Base-by-base conservation (phyloP, 2,797 vertebrate species). In the Coregonus ussuriensis region DNA sequence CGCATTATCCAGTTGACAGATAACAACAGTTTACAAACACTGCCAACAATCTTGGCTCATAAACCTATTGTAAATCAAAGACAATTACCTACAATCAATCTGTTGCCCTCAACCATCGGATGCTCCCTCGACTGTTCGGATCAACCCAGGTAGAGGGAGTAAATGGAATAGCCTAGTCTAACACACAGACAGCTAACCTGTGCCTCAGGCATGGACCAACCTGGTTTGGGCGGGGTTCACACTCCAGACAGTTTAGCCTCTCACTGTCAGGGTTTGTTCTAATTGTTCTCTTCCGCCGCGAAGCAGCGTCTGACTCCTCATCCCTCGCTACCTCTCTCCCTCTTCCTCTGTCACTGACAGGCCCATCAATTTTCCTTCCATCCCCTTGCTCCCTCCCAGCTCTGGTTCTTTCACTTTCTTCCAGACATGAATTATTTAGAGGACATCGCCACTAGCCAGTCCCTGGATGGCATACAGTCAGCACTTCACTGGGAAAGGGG, bases 401-500 rank as follows among this genome's bases (percentile, higher is more conserved):
- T 88, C 81, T 78, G 83, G 78, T 83, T 89, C 82, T 87, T 92
- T 89, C 80, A 91, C 90, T 90, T 91, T 90, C 85, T 85, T 84
- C 80, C 62, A 86, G 78, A 74, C 85, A 92, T 94, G 25, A 91
- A 94, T 93, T 91, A 94, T 95, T 94, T 85, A 94, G 85, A 83
- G 70, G n/a, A 92, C 91, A 90, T 93, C 92, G 93, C 78, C 83
- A 68, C 76, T 72, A 82, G 82, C 83, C 81, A 88, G 82, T 87
- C 82, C 74, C 47, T 41, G 54, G 56, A 70, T 35, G 54, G 75
- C 67, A 75, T 72, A 70, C 51, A 67, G 77, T 82, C 83, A 84
- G 77, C 74, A 75, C 80, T 83, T 84, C 70, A 71, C 51, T 59
- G 75, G 67, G 71, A 41, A 71, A 56, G 68, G n/a, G 33, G 25